phyloP scores from a whole-genome alignment of 2,113 vertebrate species.

The Setophaga petechia region DNA sequence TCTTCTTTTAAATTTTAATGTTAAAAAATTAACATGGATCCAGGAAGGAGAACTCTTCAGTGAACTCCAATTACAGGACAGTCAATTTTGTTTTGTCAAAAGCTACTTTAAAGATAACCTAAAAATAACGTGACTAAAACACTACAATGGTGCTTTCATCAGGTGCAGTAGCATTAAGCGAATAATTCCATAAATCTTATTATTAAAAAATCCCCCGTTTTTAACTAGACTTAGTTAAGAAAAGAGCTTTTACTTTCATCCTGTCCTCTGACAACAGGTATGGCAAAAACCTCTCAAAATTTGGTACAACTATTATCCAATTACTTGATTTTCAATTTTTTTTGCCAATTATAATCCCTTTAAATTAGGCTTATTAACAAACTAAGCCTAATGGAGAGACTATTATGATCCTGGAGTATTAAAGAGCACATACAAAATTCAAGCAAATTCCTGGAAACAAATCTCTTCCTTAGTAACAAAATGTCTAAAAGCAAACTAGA shows the following conservation, averaged over 20 bases:
- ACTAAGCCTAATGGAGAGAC: not conserved
- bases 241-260: not conserved
- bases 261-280: not conserved
- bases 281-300: not conserved
- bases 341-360: not conserved
- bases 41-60: slow-evolving; percentile 45
- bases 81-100: slow-evolving; percentile 41
- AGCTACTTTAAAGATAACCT: not conserved
- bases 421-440: not conserved
- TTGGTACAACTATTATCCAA: not conserved
- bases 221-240: not conserved
- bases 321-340: not conserved
- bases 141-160: not conserved
- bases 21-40: slow-evolving; percentile 27
- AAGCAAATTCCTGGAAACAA: not conserved
- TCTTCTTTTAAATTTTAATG: not conserved
- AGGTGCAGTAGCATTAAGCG: not conserved
- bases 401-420: not conserved
- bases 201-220: not conserved
- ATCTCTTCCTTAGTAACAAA: not conserved
- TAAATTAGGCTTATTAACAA: not conserved
- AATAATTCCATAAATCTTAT: not conserved
- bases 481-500: not conserved
- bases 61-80: slow-evolving; percentile 48
- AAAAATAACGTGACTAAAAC: not conserved